Evolutionary conservation across 1,140 invertebrate genomes (phyloP), one percentile per base, ranked within the genome.

Genomic region (Rhagoletis pomonella): DNA sequence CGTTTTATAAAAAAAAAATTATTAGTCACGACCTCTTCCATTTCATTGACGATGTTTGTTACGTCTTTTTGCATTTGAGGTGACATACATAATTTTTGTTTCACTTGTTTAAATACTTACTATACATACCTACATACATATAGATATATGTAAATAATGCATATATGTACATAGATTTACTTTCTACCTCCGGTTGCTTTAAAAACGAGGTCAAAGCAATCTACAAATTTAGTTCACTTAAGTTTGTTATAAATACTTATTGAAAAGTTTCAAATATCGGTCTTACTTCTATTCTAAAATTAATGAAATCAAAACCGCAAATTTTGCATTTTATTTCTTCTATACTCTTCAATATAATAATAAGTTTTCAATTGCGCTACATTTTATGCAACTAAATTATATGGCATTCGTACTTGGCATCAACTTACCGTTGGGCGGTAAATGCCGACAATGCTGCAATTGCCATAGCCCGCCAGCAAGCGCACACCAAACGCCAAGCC

Each of bases 311-410:
- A 81, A 55, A 47, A 73, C 29, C 47, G 29, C 5, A 50, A 81
- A 81, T 55, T 81, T 55, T 81, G 73, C 42, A 44, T 73, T 73
- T 7, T 14, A 73, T 44, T 17, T 29, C 44, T 67, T 42, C 12
- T 67, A 1, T 62, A 17, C 60, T 17, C 44, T 47, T 12, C 67
- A 73, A 55, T 81, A 81, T 55, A 55, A 50, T 55, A 81, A 81
- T 81, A 55, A n/a, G 73, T 55, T 55, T 81, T 29, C 73, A 81
- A 50, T 81, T 81, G 73, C 47, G 55, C 73, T 42, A 55, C 73
- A 55, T 81, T 81, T 81, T 55, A 55, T 55, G 5, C n/a, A 81
- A 50, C 44, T 55, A 81, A 19, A 81, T 55, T 55, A 81, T 55
- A 81, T 81, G 73, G 47, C 73, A 81, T 81, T 81, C 50, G 47